Base-by-base conservation (phyloP, 2,888 invertebrate species). In the Dinocampus coccinellae region DNA sequence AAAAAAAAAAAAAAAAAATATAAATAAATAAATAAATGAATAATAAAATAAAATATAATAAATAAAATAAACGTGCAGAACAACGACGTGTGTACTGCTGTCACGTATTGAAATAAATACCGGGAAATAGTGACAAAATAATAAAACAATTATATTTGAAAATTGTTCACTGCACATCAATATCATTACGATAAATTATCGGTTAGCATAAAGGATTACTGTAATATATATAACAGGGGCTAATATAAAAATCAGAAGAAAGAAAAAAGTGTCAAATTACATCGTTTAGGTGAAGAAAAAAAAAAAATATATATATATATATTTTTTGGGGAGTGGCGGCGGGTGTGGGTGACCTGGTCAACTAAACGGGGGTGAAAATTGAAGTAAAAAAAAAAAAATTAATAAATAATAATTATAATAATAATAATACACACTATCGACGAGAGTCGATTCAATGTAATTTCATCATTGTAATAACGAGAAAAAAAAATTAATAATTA, bases 221-320 rank as follows among this genome's bases (percentile, higher is more conserved):
- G 20, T 61, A 42, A 52, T 47, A 47, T 52, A n/a, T n/a, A n/a
- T n/a, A n/a, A n/a, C 53, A 9, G 58, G 57, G 33, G 57, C 70
- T 57, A 16, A n/a, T n/a, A n/a, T n/a, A n/a, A n/a, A n/a, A n/a
- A n/a, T n/a, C n/a, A n/a, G n/a, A n/a, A n/a, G n/a, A n/a, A 22
- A 22, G 26, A 61, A 34, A 11, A 63, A 73, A 73, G 75, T 73
- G 73, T 63, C 65, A 72, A 75, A 53, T 66, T 67, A 72, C 66
- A 34, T 34, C 55, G 63, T 70, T 67, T 47, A 29, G 65, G 66
- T 71, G 71, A 34, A 71, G 67, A 71, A 67, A 71, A 33, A n/a
- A n/a, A n/a, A n/a, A n/a, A n/a, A n/a, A n/a, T n/a, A n/a, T n/a
- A n/a, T n/a, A n/a, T n/a, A n/a, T n/a, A n/a, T n/a, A n/a, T n/a